Percentiles rank a stretch among this genome's conserved stretches.
phyloP scores from a whole-genome alignment of 2,888 invertebrate genomes.

The Schizotus pectinicornis region DNA sequence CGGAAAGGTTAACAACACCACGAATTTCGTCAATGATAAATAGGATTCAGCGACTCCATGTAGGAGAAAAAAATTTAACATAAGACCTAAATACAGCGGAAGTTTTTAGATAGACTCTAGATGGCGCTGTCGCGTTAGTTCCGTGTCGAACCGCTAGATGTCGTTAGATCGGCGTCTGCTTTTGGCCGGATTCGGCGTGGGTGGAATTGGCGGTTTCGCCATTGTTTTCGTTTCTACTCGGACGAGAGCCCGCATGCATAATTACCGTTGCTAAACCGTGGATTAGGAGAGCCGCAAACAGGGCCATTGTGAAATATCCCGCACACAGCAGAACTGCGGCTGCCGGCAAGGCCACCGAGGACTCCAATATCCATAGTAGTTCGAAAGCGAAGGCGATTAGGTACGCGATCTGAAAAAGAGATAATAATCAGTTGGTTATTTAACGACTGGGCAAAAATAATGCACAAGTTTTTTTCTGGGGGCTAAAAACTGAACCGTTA shows the following conservation, averaged over 20 bases:
- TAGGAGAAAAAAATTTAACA: too few relatives aligned
- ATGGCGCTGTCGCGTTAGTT: too few relatives aligned
- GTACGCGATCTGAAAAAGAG: slow-evolving; percentile 60
- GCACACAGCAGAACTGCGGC: slow-evolving; percentile 62
- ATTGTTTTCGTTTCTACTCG: neutral
- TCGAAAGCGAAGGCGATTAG: slow-evolving; percentile 63
- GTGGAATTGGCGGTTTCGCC: neutral
- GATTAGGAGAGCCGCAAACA: slow-evolving; percentile 60
- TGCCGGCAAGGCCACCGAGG: slow-evolving; percentile 57
- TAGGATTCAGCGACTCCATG: too few relatives aligned
- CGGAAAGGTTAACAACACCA: neutral
- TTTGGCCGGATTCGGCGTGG: too few relatives aligned
- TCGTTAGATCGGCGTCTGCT: too few relatives aligned
- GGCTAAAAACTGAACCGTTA: too few relatives aligned
- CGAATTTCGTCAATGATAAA: too few relatives aligned
- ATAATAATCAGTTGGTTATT: neutral
- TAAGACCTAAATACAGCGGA: too few relatives aligned
- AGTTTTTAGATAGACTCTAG: too few relatives aligned
- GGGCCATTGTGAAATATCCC: slow-evolving; percentile 61
- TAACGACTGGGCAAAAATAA: neutral
- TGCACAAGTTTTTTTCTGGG: neutral
- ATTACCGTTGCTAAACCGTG: slow-evolving; percentile 63
- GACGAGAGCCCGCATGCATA: slow-evolving; percentile 17
- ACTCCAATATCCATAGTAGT: slow-evolving; percentile 61
- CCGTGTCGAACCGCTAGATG: too few relatives aligned